phyloP scores from a whole-genome alignment of 2,888 invertebrate genomes.

The Glomeris marginata region DNA sequence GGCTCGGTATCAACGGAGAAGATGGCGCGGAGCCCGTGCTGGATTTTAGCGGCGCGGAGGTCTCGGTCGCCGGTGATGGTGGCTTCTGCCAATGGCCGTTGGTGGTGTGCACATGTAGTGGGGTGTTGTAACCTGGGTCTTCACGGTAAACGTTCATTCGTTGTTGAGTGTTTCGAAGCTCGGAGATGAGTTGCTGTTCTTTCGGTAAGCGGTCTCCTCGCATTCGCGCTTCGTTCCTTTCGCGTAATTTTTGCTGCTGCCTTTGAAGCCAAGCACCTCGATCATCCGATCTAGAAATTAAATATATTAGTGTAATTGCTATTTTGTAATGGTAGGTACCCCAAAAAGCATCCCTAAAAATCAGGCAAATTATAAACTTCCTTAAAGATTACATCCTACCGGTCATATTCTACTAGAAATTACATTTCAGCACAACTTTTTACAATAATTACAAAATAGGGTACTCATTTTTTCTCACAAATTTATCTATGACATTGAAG shows the following conservation, averaged over 20 bases:
- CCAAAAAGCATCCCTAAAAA: no score
- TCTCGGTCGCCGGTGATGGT: background rate
- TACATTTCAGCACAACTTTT: no score
- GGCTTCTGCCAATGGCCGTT: conserved; percentile 11
- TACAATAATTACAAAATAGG: no score
- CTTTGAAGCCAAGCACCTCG: conserved; percentile 56
- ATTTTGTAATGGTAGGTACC: no score
- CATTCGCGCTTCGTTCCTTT: conserved; percentile 55
- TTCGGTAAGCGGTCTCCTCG: conserved; percentile 54
- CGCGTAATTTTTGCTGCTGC: conserved; percentile 65
- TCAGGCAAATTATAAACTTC: no score
- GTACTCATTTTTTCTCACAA: no score
- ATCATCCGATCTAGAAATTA: background rate
- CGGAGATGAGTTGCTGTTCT: conserved; percentile 46
- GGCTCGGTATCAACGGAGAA: conserved; percentile 36
- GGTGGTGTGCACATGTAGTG: conserved; percentile 49
- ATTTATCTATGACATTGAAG: no score
- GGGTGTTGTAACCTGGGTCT: conserved; percentile 34
- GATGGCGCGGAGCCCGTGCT: conserved; percentile 26
- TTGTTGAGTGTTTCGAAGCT: conserved; percentile 39
- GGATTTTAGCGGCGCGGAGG: background rate
- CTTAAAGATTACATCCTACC: no score
- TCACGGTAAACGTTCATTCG: conserved; percentile 20
- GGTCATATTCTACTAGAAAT: no score
- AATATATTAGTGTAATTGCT: background rate